Evolutionary conservation across 2,888 invertebrate species (phyloP).

Genomic region (Dinocampus coccinellae): DNA sequence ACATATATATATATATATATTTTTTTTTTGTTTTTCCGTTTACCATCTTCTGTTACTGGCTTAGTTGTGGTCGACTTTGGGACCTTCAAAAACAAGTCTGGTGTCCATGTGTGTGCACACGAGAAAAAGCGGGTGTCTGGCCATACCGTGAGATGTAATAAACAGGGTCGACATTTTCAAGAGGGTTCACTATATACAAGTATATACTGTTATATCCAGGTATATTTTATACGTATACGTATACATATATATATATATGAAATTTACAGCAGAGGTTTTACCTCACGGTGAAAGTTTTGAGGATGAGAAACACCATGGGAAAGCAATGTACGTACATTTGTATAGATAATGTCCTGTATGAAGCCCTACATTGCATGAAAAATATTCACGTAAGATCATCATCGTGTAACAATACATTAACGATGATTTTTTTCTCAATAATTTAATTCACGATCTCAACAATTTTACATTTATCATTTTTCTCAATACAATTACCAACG

Average conservation of each 20-base stretch:
- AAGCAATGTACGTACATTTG: not conserved
- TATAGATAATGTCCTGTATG: not conserved
- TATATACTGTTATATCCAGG: not conserved
- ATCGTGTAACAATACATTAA: no score
- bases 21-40: not conserved
- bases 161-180: conserved; percentile 39
- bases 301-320: not conserved
- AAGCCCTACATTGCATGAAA: not conserved
- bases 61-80: conserved; percentile 40
- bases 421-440: no score
- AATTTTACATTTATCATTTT: no score
- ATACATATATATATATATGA: not conserved
- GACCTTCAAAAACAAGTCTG: conserved; percentile 36
- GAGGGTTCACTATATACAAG: conserved; percentile 11
- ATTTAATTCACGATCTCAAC: no score
- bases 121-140: not conserved
- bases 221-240: not conserved
- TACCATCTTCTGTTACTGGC: conserved; percentile 17
- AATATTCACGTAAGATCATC: no score
- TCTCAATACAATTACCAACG: no score
- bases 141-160: conserved; percentile 27
- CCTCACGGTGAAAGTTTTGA: not conserved
- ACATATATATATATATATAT: not conserved
- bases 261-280: not conserved
- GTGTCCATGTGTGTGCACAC: conserved; percentile 30